Conservation (phyloP, 92 coral and sea anemone genomes). For the Heteractis magnifica region DNA sequence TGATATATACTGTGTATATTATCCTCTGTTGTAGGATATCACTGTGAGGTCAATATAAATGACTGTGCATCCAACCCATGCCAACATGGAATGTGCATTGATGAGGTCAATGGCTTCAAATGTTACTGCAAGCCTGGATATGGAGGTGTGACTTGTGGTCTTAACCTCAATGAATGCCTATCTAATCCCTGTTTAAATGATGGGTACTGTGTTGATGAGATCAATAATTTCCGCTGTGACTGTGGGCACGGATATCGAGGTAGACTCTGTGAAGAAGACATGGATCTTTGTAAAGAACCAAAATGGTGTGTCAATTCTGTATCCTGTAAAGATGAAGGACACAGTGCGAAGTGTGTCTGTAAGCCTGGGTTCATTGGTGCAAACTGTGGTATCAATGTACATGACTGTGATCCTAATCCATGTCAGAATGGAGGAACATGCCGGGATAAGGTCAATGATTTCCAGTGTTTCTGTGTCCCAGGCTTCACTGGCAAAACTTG, state of each 20-base stretch:
- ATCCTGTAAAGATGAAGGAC: slow-evolving; percentile 82
- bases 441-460: slow-evolving; percentile 70
- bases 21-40: slow-evolving; percentile 58
- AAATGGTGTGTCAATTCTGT: slow-evolving; percentile 69
- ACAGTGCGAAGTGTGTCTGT: slow-evolving; percentile 77
- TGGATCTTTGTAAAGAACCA: slow-evolving; percentile 86
- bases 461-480: slow-evolving; percentile 71
- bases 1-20: not conserved
- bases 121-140: slow-evolving; percentile 87
- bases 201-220: slow-evolving; percentile 86
- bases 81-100: slow-evolving; percentile 80
- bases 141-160: slow-evolving; percentile 73
- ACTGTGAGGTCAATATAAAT: slow-evolving; percentile 90
- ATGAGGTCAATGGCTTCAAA: slow-evolving; percentile 72
- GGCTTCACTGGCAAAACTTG: slow-evolving; percentile 83
- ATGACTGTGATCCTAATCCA: slow-evolving; percentile 84
- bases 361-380: slow-evolving; percentile 88
- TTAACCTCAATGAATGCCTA: slow-evolving; percentile 77
- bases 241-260: slow-evolving; percentile 91
- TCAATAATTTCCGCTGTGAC: slow-evolving; percentile 78
- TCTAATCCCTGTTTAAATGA: slow-evolving; percentile 88
- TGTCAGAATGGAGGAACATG: slow-evolving; percentile 95
- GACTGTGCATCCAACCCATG: slow-evolving; percentile 88
- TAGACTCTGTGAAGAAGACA: slow-evolving; percentile 72
- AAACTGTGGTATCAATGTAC: slow-evolving; percentile 87